These are phyloP conservation scores for Amphimallon solstitiale DNA, from an alignment of 2,888 invertebrate genomes.

Conservation along the genomic window DNA sequence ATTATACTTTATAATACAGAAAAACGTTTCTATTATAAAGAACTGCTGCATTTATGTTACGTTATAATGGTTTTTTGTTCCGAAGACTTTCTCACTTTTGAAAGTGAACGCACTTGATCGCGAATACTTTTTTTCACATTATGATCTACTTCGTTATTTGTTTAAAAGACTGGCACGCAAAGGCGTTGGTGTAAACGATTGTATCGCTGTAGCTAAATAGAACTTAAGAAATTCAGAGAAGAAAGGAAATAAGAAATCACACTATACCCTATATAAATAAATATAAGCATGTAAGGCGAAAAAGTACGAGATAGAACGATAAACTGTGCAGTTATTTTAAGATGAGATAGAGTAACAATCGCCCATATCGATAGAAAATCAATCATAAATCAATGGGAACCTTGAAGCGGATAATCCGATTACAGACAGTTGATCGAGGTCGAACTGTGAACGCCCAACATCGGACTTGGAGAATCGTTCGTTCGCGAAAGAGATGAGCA, in stretches of 20 bases:
- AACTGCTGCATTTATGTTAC: too few species aligned
- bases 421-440: conserved; percentile 49
- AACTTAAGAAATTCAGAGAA: neutral
- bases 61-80: too few species aligned
- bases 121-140: neutral
- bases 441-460: conserved; percentile 35
- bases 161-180: conserved; percentile 6
- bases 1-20: too few species aligned
- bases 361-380: conserved; percentile 45
- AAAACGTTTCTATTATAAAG: too few species aligned
- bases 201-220: conserved; percentile 6
- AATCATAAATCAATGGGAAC: conserved; percentile 49
- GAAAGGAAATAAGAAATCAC: conserved; percentile 7
- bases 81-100: conserved; percentile 16
- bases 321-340: neutral
- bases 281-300: neutral
- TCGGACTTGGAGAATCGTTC: neutral
- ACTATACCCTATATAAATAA: neutral
- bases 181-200: conserved; percentile 9
- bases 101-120: conserved; percentile 14
- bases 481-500: conserved; percentile 26
- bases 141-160: neutral
- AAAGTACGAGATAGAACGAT: conserved; percentile 3
- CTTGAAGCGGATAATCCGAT: conserved; percentile 52
- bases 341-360: conserved; percentile 29